Base-by-base conservation (phyloP, 2,797 vertebrate genomes). In the Phylloscopus collybita region DNA sequence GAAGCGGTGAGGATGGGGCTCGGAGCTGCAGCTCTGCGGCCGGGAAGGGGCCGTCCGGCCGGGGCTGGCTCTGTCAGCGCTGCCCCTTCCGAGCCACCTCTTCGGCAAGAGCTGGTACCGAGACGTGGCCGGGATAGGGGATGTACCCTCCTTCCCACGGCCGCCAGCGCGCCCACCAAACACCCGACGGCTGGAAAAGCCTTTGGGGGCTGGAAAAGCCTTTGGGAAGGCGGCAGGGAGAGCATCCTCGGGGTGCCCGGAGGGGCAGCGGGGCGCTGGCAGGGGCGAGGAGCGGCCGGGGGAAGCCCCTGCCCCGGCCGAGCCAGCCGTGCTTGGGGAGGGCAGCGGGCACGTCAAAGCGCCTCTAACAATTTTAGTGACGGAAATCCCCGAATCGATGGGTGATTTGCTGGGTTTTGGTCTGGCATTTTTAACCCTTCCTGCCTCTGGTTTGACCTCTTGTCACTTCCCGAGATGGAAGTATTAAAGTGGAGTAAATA, bases 401-500 rank as follows among this genome's bases (percentile, higher is more conserved):
- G 45, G 34, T 53, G 76, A 27, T 25, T 45, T 53, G 64, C 38
- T 34, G 78, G 27, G 1, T 62, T 91, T 67, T 51, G 40, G 60
- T 50, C 30, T 54, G 86, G 75, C 89, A 4, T 57, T 83, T 91
- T 93, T 96, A 94, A 94, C 92, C 85, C 88, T 86, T 91, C 82
- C 82, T 80, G 57, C 12, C 6, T 47, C 70, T 30, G 29, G 16
- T 42, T 76, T 92, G 88, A 91, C 87, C 90, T 54, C 76, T 71
- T 59, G 79, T 86, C 87, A 71, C 70, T 91, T 87, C 42, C 71
- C 11, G 50, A 69, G 86, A 75, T 59, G 91, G 42, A 69, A 93
- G 96, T 70, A 89, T 93, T 65, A 79, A 74, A 74, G 85, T 26
- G 56, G 75, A 91, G 84, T 80, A 95, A 96, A 95, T 84, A 83